Evolutionary conservation across 37 sponge, comb jelly and placozoan species (phyloP).

Genomic region (Chondrilla cf. caribensis): DNA sequence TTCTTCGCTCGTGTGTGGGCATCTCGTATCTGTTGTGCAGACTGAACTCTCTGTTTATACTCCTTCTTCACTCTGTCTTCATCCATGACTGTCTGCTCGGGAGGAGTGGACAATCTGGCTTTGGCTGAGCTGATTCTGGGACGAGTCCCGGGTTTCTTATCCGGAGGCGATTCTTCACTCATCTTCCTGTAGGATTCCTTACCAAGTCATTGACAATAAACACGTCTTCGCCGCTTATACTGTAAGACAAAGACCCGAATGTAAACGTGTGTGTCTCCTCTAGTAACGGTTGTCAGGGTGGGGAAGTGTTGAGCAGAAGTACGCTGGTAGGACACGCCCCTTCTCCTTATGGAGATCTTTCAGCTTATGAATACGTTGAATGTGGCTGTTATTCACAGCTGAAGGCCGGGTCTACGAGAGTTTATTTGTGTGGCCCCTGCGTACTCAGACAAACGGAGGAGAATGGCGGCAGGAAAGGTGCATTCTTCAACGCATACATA

Average conservation of each 20-base stretch:
- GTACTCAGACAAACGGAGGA: not conserved
- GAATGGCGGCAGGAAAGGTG: slow-evolving; percentile 15
- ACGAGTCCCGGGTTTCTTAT: not conserved
- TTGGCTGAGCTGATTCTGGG: slow-evolving; percentile 51
- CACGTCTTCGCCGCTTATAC: too few species aligned
- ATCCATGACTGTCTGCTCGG: slow-evolving; percentile 2
- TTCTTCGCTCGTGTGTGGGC: slow-evolving; percentile 49
- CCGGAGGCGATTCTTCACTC: not conserved
- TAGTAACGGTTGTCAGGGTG: not conserved
- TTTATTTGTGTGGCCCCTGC: not conserved
- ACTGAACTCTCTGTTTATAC: slow-evolving; percentile 33
- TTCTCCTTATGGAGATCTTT: too few species aligned
- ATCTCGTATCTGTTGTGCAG: slow-evolving; percentile 48
- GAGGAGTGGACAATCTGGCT: slow-evolving; percentile 46
- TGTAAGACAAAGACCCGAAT: too few species aligned
- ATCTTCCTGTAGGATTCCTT: not conserved
- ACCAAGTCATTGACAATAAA: too few species aligned
- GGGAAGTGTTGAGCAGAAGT: too few species aligned
- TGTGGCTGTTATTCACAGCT: not conserved
- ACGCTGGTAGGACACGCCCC: too few species aligned
- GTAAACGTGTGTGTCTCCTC: too few species aligned
- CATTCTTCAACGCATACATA: slow-evolving; percentile 3
- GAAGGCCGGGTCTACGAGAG: not conserved
- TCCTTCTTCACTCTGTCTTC: slow-evolving; percentile 15
- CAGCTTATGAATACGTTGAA: too few species aligned